Evolutionary conservation across 2,888 invertebrate species (phyloP).

Genomic region (Thereva unica): DNA sequence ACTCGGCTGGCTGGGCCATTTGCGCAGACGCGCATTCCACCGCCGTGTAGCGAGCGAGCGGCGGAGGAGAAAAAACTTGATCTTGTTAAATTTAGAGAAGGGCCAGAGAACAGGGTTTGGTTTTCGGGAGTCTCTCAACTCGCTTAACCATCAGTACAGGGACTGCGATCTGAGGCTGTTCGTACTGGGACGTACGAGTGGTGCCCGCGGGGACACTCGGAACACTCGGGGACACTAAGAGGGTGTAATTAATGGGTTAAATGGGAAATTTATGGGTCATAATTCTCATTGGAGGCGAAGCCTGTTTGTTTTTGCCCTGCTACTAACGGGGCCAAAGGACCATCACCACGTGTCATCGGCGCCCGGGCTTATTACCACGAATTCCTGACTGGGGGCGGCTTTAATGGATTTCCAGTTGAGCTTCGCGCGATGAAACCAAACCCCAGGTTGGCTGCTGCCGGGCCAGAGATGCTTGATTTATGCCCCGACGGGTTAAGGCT

Average conservation of each 20-base stretch:
- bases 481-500: conserved; percentile 25
- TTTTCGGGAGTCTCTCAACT: not conserved
- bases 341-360: conserved; percentile 22
- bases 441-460: conserved; percentile 8
- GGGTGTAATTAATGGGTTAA: conserved; percentile 39
- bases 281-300: conserved; percentile 22
- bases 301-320: conserved; percentile 17
- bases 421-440: conserved; percentile 8
- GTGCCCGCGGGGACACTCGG: too few relatives aligned
- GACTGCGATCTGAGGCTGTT: too few relatives aligned
- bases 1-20: conserved; percentile 5
- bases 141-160: too few relatives aligned
- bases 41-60: not conserved
- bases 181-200: too few relatives aligned
- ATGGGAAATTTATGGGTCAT: conserved; percentile 39
- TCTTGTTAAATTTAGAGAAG: conserved; percentile 25
- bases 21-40: conserved; percentile 15
- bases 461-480: conserved; percentile 14
- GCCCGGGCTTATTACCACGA: conserved; percentile 4
- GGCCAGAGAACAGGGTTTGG: conserved; percentile 3
- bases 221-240: conserved; percentile 1
- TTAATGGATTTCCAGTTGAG: conserved; percentile 24
- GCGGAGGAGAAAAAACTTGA: conserved; percentile 4
- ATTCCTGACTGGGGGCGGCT: conserved; percentile 7
- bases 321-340: not conserved